Base-by-base conservation (phyloP, 2,888 invertebrate species). In the Acrocera orbiculus region DNA sequence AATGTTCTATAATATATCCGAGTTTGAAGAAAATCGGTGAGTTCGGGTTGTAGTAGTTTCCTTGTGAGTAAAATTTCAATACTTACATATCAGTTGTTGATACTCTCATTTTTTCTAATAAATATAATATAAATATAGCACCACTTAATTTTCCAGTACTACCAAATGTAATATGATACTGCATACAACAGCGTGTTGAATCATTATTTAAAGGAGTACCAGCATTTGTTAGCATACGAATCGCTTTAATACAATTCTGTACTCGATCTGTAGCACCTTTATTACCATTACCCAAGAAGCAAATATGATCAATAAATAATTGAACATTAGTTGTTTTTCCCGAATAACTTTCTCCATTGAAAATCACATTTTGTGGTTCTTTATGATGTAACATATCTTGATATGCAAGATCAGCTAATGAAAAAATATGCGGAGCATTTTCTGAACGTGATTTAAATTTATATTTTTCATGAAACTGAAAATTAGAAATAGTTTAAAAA, bases 341-440 rank as follows among this genome's bases (percentile, higher is more conserved):
- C 1, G 90, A 81, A 50, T 80, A 80, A 44, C 81, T 82, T 64
- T 92, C 92, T 2, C 92, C 92, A 26, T 83, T 76, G 44, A 93
- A 71, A 5, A 92, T 66, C 38, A 93, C 76, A 54, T 85, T 78
- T 56, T 92, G 87, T 3, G 79, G 74, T 45, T 77, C 75, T 44
- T 78, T 75, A 53, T 90, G 82, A 54, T 92, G 92, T 44, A 89
- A 60, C 61, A 86, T 83, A 51, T 87, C 80, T 63, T 90, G 89
- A 54, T 80, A 89, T 22, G 87, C 85, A 40, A 81, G 75, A 51
- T 90, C 89, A 8, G 86, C 89, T 15, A 89, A 76, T 4, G 83
- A 73, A 54, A 79, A 92, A 45, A 90, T 78, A 50, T 92, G 92
- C 0, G 92, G 89, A 23, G 78, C 76, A 53, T 89, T 85, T 52